phyloP scores from a whole-genome alignment of 2,113 vertebrate genomes.

The Aplodontia rufa region DNA sequence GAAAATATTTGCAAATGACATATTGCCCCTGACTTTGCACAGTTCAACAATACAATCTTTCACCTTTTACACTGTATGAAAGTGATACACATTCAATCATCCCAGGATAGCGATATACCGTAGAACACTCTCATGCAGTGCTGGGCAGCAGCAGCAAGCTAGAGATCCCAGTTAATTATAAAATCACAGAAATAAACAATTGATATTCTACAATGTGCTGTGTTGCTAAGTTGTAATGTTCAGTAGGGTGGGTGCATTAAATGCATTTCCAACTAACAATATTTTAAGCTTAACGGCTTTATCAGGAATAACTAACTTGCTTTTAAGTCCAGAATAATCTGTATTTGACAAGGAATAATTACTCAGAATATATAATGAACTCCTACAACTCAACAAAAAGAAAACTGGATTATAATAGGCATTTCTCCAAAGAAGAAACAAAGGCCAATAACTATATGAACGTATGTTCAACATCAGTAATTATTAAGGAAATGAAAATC shows the following conservation, averaged over 20 bases:
- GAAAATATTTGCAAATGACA: not conserved
- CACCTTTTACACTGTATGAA: not conserved
- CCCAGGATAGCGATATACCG: not conserved
- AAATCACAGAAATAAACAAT: not conserved
- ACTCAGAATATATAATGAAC: not conserved
- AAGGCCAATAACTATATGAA: too few species aligned
- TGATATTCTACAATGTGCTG: not conserved
- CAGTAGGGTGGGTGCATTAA: not conserved
- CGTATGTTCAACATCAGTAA: not conserved
- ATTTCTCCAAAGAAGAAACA: not conserved
- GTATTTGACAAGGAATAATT: not conserved
- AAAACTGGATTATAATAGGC: not conserved
- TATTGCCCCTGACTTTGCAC: not conserved
- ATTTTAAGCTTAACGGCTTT: not conserved
- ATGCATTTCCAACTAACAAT: not conserved
- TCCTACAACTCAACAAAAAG: not conserved
- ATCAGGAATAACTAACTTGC: not conserved
- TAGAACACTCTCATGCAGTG: not conserved
- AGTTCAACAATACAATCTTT: not conserved
- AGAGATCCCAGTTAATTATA: not conserved
- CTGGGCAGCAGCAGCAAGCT: not conserved
- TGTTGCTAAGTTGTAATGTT: not conserved
- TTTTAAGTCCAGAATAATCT: not conserved
- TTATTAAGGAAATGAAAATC: not conserved
- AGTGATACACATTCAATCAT: not conserved